Conservation (phyloP, 1,140 invertebrate genomes). For the Sycophaga agraensis region DNA sequence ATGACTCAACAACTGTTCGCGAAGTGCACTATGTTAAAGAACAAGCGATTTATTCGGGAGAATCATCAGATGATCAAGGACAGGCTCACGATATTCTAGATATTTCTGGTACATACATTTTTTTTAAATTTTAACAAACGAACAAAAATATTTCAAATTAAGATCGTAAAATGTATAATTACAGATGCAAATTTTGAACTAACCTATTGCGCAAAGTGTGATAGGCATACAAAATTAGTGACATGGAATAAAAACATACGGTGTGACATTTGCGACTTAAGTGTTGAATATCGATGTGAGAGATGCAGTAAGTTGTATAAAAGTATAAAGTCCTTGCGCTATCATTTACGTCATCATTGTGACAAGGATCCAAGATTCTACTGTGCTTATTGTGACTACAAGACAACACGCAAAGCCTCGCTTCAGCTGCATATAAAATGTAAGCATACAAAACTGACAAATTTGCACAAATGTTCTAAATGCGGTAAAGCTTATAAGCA, state of each 20-base stretch:
- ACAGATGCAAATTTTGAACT: conserved; percentile 2
- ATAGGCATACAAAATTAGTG: background rate
- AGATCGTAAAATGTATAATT: background rate
- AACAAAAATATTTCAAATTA: too few relatives aligned
- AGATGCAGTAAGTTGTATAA: conserved; percentile 4
- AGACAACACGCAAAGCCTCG: background rate
- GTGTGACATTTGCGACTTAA: background rate
- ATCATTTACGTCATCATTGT: background rate
- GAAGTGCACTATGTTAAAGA: conserved; percentile 16
- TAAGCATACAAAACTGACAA: background rate
- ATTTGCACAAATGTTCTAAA: background rate
- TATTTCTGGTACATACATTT: background rate
- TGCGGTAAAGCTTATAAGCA: conserved; percentile 7
- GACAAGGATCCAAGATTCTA: background rate
- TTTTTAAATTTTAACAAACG: too few relatives aligned
- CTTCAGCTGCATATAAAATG: background rate
- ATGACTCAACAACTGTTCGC: background rate
- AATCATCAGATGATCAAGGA: background rate
- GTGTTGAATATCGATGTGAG: background rate
- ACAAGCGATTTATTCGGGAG: background rate
- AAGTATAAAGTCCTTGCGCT: background rate
- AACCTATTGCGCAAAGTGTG: background rate
- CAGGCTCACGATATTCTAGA: background rate
- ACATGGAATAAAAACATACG: background rate
- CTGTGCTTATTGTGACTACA: background rate